Percentiles rank a stretch among this genome's conserved stretches.
Evolutionary conservation across 2,797 vertebrate species (phyloP).

Genomic region (Microtus agrestis): DNA sequence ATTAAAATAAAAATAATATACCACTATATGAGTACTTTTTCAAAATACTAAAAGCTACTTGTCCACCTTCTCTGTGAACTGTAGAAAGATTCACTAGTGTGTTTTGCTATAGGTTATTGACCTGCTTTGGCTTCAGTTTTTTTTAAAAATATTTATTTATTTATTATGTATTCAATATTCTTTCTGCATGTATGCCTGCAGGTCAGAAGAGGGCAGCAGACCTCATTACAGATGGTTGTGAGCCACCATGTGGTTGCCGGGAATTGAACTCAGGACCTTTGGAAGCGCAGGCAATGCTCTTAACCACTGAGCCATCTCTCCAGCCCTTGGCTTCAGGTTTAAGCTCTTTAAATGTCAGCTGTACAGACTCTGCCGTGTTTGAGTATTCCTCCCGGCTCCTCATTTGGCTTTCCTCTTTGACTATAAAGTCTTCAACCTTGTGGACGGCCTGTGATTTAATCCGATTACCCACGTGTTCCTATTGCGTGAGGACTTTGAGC

Average conservation of each 20-base stretch:
- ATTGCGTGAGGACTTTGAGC: background rate
- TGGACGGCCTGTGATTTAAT: background rate
- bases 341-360: background rate
- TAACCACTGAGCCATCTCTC: too few relatives aligned
- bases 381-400: background rate
- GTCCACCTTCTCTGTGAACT: background rate
- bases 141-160: too few relatives aligned
- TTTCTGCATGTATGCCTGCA: too few relatives aligned
- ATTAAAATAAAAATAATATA: too few relatives aligned
- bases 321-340: conserved; percentile 25
- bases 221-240: too few relatives aligned
- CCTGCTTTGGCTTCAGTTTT: background rate
- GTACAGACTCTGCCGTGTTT: background rate
- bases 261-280: too few relatives aligned
- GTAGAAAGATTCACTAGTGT: background rate
- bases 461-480: background rate
- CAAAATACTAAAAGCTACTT: background rate
- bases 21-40: background rate
- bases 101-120: background rate
- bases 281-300: too few relatives aligned
- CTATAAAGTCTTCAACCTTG: background rate
- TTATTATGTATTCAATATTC: too few relatives aligned
- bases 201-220: too few relatives aligned
- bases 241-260: too few relatives aligned
- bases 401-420: conserved; percentile 16